Evolutionary conservation across 2,888 invertebrate genomes (phyloP).

Genomic region (Chirona hameri): DNA sequence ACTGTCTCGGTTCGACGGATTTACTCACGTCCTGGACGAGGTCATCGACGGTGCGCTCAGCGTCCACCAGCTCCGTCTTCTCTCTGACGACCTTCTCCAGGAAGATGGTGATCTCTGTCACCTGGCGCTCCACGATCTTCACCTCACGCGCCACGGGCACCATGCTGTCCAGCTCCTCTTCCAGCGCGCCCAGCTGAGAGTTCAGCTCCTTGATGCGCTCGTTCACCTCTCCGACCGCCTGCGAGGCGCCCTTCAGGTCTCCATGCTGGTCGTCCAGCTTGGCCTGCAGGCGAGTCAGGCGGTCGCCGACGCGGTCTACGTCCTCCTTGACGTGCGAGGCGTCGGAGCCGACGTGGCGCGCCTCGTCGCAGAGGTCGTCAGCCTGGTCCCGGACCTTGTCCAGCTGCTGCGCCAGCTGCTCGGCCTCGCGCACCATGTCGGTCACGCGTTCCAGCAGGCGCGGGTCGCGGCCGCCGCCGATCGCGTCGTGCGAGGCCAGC

Average conservation of each 20-base stretch:
- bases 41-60: constrained; percentile 68
- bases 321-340: constrained; percentile 73
- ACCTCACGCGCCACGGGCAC: constrained; percentile 83
- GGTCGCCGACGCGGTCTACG: constrained; percentile 69
- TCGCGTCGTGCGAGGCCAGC: constrained; percentile 66
- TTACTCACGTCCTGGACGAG: constrained; percentile 53
- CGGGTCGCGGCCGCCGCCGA: constrained; percentile 64
- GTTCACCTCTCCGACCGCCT: constrained; percentile 80
- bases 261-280: constrained; percentile 74
- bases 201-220: constrained; percentile 77
- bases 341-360: constrained; percentile 67
- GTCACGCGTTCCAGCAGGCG: constrained; percentile 81
- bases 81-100: constrained; percentile 47
- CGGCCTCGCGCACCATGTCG: constrained; percentile 68
- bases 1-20: too few species aligned
- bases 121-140: constrained; percentile 74
- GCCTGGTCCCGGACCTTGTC: constrained; percentile 63
- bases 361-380: constrained; percentile 70
- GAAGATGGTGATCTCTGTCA: constrained; percentile 65
- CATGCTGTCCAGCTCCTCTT: constrained; percentile 78
- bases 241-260: constrained; percentile 77
- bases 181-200: constrained; percentile 71
- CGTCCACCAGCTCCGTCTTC: constrained; percentile 54
- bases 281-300: constrained; percentile 69
- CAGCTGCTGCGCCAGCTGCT: constrained; percentile 69